These are phyloP conservation scores for Psilopsiagon aymara DNA, from an alignment of 2,113 vertebrate species.

Conservation along the genomic window DNA sequence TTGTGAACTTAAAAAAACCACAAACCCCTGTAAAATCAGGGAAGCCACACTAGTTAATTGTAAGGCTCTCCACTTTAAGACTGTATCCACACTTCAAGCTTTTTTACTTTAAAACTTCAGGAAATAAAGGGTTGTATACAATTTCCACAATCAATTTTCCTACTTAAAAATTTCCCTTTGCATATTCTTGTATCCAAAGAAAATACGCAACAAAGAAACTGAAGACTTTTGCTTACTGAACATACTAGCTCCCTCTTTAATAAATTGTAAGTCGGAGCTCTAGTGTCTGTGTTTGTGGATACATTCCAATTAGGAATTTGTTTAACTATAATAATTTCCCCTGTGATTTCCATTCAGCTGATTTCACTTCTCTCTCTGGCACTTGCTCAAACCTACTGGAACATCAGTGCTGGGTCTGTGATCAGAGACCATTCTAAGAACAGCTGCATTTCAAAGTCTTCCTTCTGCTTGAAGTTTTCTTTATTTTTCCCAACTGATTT, in stretches of 20 bases:
- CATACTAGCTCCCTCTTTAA: background rate
- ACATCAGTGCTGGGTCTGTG: background rate
- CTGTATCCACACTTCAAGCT: background rate
- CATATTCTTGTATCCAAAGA: background rate
- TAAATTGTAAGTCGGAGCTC: background rate
- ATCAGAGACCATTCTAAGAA: background rate
- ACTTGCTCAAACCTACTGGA: background rate
- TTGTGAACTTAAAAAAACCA: background rate
- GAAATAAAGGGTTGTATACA: background rate
- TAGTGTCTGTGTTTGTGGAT: background rate
- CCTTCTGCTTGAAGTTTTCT: background rate
- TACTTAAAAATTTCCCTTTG: background rate
- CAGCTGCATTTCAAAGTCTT: background rate
- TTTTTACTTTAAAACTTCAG: background rate
- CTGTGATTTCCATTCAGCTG: background rate
- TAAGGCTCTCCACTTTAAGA: background rate
- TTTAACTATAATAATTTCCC: constrained; percentile 8
- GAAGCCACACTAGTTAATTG: background rate
- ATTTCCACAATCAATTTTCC: background rate
- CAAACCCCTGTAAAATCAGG: background rate
- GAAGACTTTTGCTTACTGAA: background rate
- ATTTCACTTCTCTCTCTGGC: background rate
- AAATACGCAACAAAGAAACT: background rate
- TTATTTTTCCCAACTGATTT: background rate
- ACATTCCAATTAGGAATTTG: constrained; percentile 11